phyloP scores from a whole-genome alignment of 2,113 vertebrate genomes.

The Lepidothrix coronata region DNA sequence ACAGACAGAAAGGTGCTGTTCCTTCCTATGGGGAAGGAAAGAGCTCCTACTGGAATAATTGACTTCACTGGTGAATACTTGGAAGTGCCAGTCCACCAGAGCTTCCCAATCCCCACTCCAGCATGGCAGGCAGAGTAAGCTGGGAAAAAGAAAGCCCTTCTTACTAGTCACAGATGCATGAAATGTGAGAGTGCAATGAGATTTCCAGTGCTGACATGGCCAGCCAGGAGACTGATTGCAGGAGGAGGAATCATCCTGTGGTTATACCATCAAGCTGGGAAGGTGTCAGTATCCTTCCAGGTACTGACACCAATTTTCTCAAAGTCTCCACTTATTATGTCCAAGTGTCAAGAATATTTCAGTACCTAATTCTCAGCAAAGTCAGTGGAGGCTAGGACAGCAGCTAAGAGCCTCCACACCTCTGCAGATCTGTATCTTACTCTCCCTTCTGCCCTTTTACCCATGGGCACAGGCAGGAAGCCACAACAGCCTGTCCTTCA shows the following conservation, averaged over 20 bases:
- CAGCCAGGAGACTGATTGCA: background rate
- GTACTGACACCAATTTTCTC: background rate
- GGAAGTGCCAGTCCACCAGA: background rate
- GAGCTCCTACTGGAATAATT: background rate
- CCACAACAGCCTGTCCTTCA: background rate
- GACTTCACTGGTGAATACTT: background rate
- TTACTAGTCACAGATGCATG: background rate
- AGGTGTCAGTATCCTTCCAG: background rate
- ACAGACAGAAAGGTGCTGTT: background rate
- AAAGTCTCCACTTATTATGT: background rate
- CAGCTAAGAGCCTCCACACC: background rate
- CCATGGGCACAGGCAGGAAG: background rate
- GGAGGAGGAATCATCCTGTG: background rate
- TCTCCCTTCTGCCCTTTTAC: background rate
- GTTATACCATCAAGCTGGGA: background rate
- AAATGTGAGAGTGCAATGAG: background rate
- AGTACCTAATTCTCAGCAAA: background rate
- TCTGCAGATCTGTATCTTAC: background rate
- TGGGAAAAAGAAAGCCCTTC: background rate
- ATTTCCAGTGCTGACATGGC: background rate
- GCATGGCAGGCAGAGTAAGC: background rate
- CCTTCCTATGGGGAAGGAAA: background rate
- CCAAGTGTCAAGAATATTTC: background rate
- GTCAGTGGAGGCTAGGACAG: background rate
- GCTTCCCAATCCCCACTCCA: background rate